Evolutionary conservation across 1,140 invertebrate genomes (phyloP), one percentile per base, ranked within the genome.

Genomic region (Ceratosolen fusciceps): DNA sequence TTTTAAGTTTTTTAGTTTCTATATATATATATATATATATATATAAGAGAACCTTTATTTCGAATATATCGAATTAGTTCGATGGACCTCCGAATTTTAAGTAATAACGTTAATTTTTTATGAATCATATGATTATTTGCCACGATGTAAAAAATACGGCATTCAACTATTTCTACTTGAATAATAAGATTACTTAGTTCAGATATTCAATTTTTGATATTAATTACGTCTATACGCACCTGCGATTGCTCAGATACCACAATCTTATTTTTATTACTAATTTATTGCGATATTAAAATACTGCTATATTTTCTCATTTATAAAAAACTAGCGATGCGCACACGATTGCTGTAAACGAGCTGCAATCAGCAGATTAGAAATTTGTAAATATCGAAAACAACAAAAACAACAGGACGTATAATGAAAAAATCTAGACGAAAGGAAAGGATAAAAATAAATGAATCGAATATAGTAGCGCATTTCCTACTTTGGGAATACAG

Each of bases 291-390:
- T 84, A 88, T 87, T 87, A 84, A 87, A 87, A 86, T 83, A 82
- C 83, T 21, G 67, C 24, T 60, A 39, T 74, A 83, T 83, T 87
- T 85, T 87, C 87, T 87, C 86, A 84, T 84, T 84, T 84, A 74
- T 81, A 84, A 85, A 88, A 88, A 87, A 83, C 82, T 84, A 68
- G 80, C 82, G 82, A 80, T 79, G 77, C 81, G 79, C 78, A 74
- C 82, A 75, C 79, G 82, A 82, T 81, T 85, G 84, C 83, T 83
- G 72, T 81, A 86, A 88, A 85, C 86, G 85, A 87, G 86, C 85
- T 87, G 86, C 87, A 85, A 87, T 86, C 60, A 68, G 43, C 68
- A 54, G 60, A 71, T 54, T 68, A 79, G 78, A 67, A 34, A 14
- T 2, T 0, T 24, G 26, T 9, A 3, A 9, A 12, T 14, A 16